Base-by-base conservation (phyloP, 2,797 vertebrate genomes). In the Sebastes trivittatus region DNA sequence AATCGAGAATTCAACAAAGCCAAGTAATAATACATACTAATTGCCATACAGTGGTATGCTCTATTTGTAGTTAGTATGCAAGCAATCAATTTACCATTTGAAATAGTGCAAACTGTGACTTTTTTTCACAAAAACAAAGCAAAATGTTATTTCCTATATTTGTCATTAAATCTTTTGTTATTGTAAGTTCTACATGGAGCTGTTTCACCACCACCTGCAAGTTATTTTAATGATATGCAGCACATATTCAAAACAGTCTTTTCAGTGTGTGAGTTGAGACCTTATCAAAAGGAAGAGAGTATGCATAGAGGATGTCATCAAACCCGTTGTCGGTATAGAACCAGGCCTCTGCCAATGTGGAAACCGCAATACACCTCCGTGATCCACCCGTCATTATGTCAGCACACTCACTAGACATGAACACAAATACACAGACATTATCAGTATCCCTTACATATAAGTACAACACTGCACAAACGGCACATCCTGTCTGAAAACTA, bases 281-380 rank as follows among this genome's bases (percentile, higher is more conserved):
- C 88, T 97, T 96, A 85, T 95, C 94, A 60, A 95, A 93, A 1
- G 96, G 95, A 68, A 97, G 34, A 2, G 92, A 95, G 83, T 95
- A 97, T 0, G 96, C 96, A 38, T 96, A 97, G 9, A 97, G 94
- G 90, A 97, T 96, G 92, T 97, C 96, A 11, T 97, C 96, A 75
- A 95, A 97, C 42, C 96, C 97, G 1, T 94, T 90, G 20, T 96
- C 94, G 0, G 96, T 95, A 46, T 95, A 97, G 83, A 97, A 96
- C 27, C 20, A 86, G 4, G 96, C 97, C 71, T 97, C 96, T 2
- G 96, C 96, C 86, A 97, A 72, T 0, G 96, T 97, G 87, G 97
- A 97, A 27, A 97, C 96, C 25, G 93, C 96, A 1, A 97, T 96
- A 84, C 95, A 94, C 23, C 94, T 84, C 22, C 92, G 92, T 1